These are phyloP conservation scores for Acleris emargana DNA, from an alignment of 2,888 invertebrate species.

Conservation along the genomic window DNA sequence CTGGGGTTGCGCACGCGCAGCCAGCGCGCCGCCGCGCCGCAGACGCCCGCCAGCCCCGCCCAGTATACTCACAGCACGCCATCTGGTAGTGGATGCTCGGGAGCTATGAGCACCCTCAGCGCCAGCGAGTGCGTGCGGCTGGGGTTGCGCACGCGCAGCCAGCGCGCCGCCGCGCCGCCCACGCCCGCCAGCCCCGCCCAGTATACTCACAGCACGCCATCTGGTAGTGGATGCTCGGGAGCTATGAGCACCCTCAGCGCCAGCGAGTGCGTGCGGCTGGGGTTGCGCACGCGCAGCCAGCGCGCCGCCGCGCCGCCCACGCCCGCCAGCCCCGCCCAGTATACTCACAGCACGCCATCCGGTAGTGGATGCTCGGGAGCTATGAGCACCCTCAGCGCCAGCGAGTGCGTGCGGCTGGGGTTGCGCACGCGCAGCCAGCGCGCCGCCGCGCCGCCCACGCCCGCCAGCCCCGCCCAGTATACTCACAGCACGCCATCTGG, in stretches of 20 bases:
- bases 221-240: slow-evolving; percentile 14
- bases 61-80: slow-evolving; percentile 16
- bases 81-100: slow-evolving; percentile 10
- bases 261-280: slow-evolving; percentile 86
- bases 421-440: slow-evolving; percentile 86
- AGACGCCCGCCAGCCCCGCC: slow-evolving; percentile 40
- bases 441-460: slow-evolving; percentile 39
- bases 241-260: slow-evolving; percentile 84
- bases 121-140: slow-evolving; percentile 86
- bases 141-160: slow-evolving; percentile 89
- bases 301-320: slow-evolving; percentile 39
- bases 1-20: slow-evolving; percentile 90
- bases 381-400: slow-evolving; percentile 85
- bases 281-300: slow-evolving; percentile 88
- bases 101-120: slow-evolving; percentile 79
- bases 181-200: slow-evolving; percentile 40
- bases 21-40: slow-evolving; percentile 47
- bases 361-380: slow-evolving; percentile 24
- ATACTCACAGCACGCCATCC: slow-evolving; percentile 16
- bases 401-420: slow-evolving; percentile 86
- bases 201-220: slow-evolving; percentile 14
- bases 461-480: slow-evolving; percentile 30
- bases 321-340: slow-evolving; percentile 38
- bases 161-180: slow-evolving; percentile 39
- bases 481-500: slow-evolving; percentile 19